Evolutionary conservation across 37 sponge, comb jelly and placozoan genomes (phyloP).

Genomic region (Spongilla lacustris): DNA sequence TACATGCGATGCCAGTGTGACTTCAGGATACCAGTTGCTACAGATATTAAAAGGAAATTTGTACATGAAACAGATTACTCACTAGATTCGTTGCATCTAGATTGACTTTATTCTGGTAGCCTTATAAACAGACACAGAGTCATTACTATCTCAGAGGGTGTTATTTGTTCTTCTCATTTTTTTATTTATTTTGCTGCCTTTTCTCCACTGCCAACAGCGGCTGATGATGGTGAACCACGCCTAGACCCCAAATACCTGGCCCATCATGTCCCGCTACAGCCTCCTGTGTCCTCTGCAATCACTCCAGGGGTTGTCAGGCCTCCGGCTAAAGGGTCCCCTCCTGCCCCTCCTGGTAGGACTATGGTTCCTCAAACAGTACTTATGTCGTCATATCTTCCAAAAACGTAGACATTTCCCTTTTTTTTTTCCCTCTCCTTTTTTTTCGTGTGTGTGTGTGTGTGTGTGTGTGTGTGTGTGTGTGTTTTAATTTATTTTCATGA

Average conservation of each 20-base stretch:
- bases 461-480: background rate
- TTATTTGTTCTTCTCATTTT: too few species aligned
- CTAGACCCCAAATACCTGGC: constrained; percentile 59
- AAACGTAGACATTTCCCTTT: constrained; percentile 2
- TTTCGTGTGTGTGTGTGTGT: background rate
- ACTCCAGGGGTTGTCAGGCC: constrained; percentile 24
- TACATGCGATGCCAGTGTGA: too few species aligned
- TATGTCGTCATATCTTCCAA: constrained; percentile 21
- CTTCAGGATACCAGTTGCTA: too few species aligned
- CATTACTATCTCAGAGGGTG: too few species aligned
- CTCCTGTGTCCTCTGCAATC: background rate
- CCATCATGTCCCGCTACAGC: background rate
- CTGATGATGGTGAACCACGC: constrained; percentile 6
- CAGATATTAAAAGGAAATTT: too few species aligned
- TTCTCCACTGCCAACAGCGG: background rate
- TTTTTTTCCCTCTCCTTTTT: too few species aligned
- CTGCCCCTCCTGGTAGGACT: background rate
- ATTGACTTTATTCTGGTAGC: too few species aligned
- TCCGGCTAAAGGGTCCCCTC: background rate
- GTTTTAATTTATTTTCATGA: background rate
- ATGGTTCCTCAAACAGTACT: background rate
- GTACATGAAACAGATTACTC: too few species aligned
- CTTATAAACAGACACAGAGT: too few species aligned
- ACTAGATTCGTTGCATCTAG: too few species aligned
- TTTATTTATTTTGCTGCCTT: background rate